A percentile compares a stretch with the other conserved stretches of the same genome.
Conservation (phyloP, 2,113 vertebrate species). For the Phycodurus eques region DNA sequence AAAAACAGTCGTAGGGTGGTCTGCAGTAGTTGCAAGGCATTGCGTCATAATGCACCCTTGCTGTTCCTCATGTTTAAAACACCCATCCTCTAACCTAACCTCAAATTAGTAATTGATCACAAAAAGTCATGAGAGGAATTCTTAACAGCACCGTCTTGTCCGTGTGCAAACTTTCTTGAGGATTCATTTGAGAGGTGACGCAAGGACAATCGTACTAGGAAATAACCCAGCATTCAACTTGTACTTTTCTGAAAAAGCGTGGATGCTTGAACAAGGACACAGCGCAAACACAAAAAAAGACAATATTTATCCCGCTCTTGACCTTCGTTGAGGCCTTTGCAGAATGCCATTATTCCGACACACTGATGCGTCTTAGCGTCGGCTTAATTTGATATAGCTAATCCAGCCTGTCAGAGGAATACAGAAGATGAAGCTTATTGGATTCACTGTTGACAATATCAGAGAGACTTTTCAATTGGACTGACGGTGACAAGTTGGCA, state of each 20-base stretch:
- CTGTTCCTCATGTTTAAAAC: slow-evolving; percentile 60
- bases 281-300: not conserved
- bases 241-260: not conserved
- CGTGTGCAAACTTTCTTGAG: not conserved
- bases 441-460: not conserved
- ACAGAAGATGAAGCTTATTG: slow-evolving; percentile 1
- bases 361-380: not conserved
- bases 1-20: slow-evolving; percentile 7
- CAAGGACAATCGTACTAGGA: not conserved
- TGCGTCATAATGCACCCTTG: slow-evolving; percentile 56
- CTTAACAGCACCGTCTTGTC: slow-evolving; percentile 12
- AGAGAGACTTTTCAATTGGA: not conserved
- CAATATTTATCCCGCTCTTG: not conserved
- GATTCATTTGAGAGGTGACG: not conserved
- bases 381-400: not conserved
- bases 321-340: not conserved
- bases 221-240: not conserved
- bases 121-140: slow-evolving; percentile 41
- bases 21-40: slow-evolving; percentile 39
- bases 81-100: slow-evolving; percentile 25
- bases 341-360: not conserved
- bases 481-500: not conserved
- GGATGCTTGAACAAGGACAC: not conserved
- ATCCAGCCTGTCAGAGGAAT: slow-evolving; percentile 4
- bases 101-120: slow-evolving; percentile 58